These are phyloP conservation scores for Drosophila lini DNA, from an alignment of 1,140 invertebrate genomes.

Conservation along the genomic window DNA sequence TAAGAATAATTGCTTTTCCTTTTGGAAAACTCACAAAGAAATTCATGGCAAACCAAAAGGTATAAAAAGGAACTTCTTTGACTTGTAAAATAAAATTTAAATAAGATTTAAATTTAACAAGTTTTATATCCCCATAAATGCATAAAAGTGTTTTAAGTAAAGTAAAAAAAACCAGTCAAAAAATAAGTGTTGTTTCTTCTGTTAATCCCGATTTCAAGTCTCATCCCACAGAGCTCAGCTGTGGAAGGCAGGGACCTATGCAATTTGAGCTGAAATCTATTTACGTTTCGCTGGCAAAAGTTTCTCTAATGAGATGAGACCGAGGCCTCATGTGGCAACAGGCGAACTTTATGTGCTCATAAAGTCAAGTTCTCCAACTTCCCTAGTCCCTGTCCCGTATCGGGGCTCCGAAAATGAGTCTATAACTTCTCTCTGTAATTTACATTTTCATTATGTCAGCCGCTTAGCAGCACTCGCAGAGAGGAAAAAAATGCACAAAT, in stretches of 20 bases:
- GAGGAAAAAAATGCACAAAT: conserved; percentile 64
- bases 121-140: not conserved
- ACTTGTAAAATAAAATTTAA: not conserved
- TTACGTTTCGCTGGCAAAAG: conserved; percentile 46
- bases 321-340: conserved; percentile 63
- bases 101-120: not conserved
- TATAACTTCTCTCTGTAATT: conserved; percentile 72
- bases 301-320: conserved; percentile 61
- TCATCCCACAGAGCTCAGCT: conserved; percentile 30
- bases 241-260: conserved; percentile 24
- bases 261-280: conserved; percentile 65
- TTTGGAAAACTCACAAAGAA: too few relatives aligned
- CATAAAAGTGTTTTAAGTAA: not conserved
- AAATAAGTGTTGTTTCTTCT: not conserved
- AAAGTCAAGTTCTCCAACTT: conserved; percentile 47
- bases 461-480: conserved; percentile 46
- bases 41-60: not conserved
- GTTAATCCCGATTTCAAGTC: not conserved
- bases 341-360: conserved; percentile 67
- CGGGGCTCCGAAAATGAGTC: conserved; percentile 58
- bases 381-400: conserved; percentile 23
- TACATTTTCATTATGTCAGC: conserved; percentile 74
- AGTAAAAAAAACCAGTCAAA: not conserved
- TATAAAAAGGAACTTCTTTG: not conserved
- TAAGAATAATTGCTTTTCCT: too few relatives aligned